Conservation (phyloP, 2,113 vertebrate species). For the Esox niger region DNA sequence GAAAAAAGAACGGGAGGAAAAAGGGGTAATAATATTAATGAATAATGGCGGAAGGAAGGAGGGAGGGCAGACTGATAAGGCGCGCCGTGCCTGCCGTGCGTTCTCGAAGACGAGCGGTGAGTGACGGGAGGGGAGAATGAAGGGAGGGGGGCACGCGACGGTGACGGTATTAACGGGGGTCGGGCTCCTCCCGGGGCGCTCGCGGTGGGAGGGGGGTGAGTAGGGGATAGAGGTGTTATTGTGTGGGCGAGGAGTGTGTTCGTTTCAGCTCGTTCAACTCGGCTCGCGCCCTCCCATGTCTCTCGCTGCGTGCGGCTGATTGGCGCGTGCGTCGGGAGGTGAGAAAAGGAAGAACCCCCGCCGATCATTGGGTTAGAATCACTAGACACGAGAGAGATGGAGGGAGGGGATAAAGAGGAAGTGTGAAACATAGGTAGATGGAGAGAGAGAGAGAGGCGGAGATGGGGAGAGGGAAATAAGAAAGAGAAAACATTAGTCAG, state of each 20-base stretch:
- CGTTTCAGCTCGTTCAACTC: neutral
- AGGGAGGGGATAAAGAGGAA: conserved; percentile 51
- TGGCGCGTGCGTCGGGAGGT: conserved; percentile 73
- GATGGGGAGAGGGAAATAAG: neutral
- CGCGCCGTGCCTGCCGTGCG: conserved; percentile 26
- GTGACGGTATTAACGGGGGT: conserved; percentile 48
- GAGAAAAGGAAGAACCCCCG: conserved; percentile 74
- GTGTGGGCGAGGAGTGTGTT: conserved; percentile 10
- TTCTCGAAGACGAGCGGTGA: conserved; percentile 36
- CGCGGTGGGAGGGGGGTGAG: conserved; percentile 16
- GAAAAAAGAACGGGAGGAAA: neutral
- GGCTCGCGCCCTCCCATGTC: conserved; percentile 49
- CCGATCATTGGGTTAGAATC: conserved; percentile 78
- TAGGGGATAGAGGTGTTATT: conserved; percentile 19
- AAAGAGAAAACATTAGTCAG: neutral
- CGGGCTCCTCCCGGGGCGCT: conserved; percentile 54
- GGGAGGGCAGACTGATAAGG: conserved; percentile 18
- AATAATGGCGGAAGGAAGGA: conserved; percentile 62
- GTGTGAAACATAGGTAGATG: conserved; percentile 46
- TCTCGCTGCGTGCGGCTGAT: conserved; percentile 52
- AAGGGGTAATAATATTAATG: conserved; percentile 18
- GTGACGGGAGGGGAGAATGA: conserved; percentile 5
- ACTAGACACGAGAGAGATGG: conserved; percentile 22
- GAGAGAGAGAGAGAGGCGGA: neutral
- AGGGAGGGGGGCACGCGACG: conserved; percentile 33